Conservation (phyloP, 2,888 invertebrate genomes). For the Hirtodrosophila histrioides region DNA sequence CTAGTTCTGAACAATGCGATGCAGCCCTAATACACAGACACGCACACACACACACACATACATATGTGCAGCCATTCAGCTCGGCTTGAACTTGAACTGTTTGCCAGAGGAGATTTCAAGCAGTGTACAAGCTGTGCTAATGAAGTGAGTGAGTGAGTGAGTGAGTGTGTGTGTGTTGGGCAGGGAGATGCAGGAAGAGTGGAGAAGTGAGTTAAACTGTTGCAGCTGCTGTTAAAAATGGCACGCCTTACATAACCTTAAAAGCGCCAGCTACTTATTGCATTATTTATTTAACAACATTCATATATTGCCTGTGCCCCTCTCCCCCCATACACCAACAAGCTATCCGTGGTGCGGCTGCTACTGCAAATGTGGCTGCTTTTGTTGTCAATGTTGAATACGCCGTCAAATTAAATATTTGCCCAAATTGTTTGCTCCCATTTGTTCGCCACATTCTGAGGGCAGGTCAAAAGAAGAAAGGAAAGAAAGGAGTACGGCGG, state of each 20-base stretch:
- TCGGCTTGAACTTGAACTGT: conserved; percentile 31
- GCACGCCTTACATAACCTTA: conserved; percentile 8
- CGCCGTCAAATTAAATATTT: conserved; percentile 40
- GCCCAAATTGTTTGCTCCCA: conserved; percentile 6
- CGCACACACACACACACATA: neutral
- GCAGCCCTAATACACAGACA: neutral
- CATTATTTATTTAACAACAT: conserved; percentile 35
- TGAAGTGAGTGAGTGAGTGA: neutral
- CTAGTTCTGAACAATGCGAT: too few species aligned
- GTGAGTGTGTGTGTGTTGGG: too few species aligned
- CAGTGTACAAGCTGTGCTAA: conserved; percentile 3
- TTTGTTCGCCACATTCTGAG: conserved; percentile 5
- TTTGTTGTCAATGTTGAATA: conserved; percentile 10
- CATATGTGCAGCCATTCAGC: neutral
- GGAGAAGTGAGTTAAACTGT: conserved; percentile 4
- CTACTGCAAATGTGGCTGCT: conserved; percentile 1
- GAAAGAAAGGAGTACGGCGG: neutral
- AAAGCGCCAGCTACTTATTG: conserved; percentile 1
- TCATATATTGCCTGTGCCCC: conserved; percentile 4
- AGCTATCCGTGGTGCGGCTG: too few species aligned
- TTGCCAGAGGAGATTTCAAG: conserved; percentile 4
- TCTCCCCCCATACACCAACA: neutral
- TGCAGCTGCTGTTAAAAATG: conserved; percentile 19
- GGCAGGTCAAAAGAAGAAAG: neutral
- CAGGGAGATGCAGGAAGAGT: neutral